Percentiles rank a stretch among this genome's conserved stretches.
These are phyloP conservation scores for Philhelius pedissequus DNA, from an alignment of 2,888 invertebrate genomes.

Conservation along the genomic window DNA sequence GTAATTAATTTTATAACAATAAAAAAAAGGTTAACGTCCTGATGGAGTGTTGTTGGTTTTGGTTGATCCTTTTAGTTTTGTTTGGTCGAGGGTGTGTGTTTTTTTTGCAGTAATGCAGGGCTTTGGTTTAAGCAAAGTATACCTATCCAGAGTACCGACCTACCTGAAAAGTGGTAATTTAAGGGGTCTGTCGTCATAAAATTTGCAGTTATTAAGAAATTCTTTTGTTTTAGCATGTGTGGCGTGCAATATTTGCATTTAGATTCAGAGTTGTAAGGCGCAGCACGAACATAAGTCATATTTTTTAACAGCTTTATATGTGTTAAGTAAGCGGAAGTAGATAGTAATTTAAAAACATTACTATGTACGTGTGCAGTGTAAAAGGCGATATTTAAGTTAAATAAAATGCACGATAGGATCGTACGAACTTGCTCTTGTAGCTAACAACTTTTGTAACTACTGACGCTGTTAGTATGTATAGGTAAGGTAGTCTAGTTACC, in stretches of 20 bases:
- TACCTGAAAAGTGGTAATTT: neutral
- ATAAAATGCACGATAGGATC: too few species aligned
- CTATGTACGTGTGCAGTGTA: too few species aligned
- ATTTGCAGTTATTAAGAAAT: constrained; percentile 56
- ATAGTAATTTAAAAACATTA: too few species aligned
- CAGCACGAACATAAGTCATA: constrained; percentile 11
- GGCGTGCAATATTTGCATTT: constrained; percentile 32
- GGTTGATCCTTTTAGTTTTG: neutral
- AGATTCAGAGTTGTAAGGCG: neutral
- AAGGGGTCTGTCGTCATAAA: constrained; percentile 40
- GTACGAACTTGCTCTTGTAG: too few species aligned
- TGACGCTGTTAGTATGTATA: too few species aligned
- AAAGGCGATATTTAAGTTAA: too few species aligned
- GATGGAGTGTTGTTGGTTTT: neutral
- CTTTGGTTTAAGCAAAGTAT: constrained; percentile 6
- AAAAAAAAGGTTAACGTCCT: constrained; percentile 41
- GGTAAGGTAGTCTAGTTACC: too few species aligned
- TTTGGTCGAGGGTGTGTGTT: neutral
- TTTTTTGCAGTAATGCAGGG: neutral
- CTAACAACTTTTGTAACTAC: too few species aligned
- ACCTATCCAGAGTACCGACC: neutral
- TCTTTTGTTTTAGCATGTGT: constrained; percentile 18
- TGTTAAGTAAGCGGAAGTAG: too few species aligned
- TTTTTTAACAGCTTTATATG: neutral
- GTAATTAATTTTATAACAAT: constrained; percentile 41